phyloP scores from a whole-genome alignment of 2,797 vertebrate species.

The Saxicola maurus region DNA sequence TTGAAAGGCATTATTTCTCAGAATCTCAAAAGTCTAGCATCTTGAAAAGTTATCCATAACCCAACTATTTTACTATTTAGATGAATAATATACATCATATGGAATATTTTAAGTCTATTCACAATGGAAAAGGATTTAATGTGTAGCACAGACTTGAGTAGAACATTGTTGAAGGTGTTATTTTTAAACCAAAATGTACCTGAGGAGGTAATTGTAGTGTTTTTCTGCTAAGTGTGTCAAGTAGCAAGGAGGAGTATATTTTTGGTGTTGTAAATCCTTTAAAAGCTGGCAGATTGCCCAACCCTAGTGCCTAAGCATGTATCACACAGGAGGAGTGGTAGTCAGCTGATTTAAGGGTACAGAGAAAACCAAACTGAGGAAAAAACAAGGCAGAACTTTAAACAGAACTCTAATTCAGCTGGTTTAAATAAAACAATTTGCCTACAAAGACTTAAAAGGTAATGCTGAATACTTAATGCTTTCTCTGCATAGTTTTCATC shows the following conservation, averaged over 20 bases:
- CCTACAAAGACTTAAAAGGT: conserved; percentile 11
- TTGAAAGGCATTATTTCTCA: neutral
- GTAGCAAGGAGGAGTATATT: conserved; percentile 25
- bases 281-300: conserved; percentile 41
- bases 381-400: conserved; percentile 30
- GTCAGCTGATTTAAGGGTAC: conserved; percentile 40
- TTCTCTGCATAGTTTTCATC: conserved; percentile 31
- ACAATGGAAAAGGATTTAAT: neutral
- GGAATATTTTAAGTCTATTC: neutral
- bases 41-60: neutral
- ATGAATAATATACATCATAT: neutral
- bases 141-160: neutral
- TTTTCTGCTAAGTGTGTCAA: conserved; percentile 36
- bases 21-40: neutral
- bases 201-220: neutral
- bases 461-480: neutral
- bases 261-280: conserved; percentile 33
- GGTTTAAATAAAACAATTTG: conserved; percentile 42
- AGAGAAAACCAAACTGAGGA: conserved; percentile 20
- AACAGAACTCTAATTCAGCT: neutral
- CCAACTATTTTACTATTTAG: neutral
- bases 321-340: conserved; percentile 24
- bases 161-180: neutral
- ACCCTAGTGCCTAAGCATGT: neutral
- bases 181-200: conserved; percentile 20